These are phyloP conservation scores for Cladopsammia gracilis DNA, from an alignment of 64 coral and sea anemone genomes.

Conservation along the genomic window DNA sequence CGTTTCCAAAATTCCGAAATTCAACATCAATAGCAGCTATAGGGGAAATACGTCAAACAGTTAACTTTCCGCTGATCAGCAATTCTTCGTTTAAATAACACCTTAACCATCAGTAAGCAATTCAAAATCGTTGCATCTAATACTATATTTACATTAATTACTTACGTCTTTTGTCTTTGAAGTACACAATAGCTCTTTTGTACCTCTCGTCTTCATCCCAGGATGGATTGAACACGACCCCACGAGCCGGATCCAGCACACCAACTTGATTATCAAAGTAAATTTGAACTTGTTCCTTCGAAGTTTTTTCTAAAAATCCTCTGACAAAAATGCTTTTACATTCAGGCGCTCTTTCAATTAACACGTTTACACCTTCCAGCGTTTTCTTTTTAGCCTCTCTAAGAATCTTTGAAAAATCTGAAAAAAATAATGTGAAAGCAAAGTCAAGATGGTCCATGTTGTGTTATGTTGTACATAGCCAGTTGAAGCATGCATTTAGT, in stretches of 20 bases:
- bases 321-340: constrained; percentile 51
- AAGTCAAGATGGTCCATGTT: not conserved
- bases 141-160: not conserved
- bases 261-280: constrained; percentile 42
- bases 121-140: no score
- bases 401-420: constrained; percentile 35
- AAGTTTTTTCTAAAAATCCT: not conserved
- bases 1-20: no score
- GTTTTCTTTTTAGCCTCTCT: not conserved
- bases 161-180: constrained; percentile 24
- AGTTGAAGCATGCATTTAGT: no score
- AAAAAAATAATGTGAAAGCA: not conserved
- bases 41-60: no score
- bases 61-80: no score
- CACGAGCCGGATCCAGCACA: not conserved
- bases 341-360: constrained; percentile 43
- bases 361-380: not conserved
- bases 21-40: no score
- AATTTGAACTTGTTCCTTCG: not conserved
- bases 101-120: no score
- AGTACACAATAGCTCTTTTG: constrained; percentile 57
- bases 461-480: no score
- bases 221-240: not conserved
- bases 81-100: no score
- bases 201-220: constrained; percentile 2